Conservation (phyloP, 2,113 vertebrate genomes). For the Colossoma macropomum region DNA sequence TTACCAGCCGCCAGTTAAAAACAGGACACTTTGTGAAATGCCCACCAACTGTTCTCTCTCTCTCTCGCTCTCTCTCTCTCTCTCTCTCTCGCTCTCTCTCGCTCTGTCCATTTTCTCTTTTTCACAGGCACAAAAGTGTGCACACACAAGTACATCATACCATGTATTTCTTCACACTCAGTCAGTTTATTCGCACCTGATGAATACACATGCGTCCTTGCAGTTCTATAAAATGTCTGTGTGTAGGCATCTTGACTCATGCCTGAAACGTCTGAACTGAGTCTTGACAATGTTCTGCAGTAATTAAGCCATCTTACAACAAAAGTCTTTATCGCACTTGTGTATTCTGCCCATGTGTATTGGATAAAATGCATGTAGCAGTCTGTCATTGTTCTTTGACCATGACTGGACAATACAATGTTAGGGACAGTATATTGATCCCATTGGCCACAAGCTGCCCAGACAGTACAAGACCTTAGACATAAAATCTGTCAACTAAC, state of each 20-base stretch:
- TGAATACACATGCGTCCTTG: neutral
- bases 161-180: conserved; percentile 22
- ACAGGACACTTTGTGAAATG: conserved; percentile 20
- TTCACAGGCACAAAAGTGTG: neutral
- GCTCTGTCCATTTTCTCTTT: conserved; percentile 24
- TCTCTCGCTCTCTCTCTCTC: conserved; percentile 12
- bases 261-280: neutral
- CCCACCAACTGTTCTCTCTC: conserved; percentile 1
- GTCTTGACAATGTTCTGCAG: neutral
- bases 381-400: neutral
- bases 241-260: neutral
- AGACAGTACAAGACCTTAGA: conserved; percentile 10
- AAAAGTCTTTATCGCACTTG: neutral
- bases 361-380: neutral
- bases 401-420: neutral
- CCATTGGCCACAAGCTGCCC: neutral
- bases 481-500: conserved; percentile 16
- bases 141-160: conserved; percentile 14
- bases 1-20: conserved; percentile 38
- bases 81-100: conserved; percentile 21
- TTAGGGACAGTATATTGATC: conserved; percentile 9
- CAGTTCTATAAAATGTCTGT: neutral
- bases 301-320: neutral
- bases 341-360: neutral
- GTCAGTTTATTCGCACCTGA: conserved; percentile 15